Evolutionary conservation across 2,888 invertebrate genomes (phyloP).

Genomic region (Trichacis sp.): DNA sequence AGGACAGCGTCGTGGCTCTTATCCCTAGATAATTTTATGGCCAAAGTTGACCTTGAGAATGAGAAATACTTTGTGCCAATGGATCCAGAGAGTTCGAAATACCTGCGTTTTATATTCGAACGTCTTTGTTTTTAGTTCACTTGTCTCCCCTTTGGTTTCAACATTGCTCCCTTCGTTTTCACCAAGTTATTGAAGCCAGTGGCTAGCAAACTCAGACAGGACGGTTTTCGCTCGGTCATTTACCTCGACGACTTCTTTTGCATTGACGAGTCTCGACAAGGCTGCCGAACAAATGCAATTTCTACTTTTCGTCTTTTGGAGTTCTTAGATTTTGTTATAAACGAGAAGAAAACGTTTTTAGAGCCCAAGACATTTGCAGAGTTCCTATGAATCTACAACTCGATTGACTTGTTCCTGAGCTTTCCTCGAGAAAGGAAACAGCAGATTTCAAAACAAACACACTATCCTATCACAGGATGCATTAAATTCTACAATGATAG

Average conservation of each 20-base stretch:
- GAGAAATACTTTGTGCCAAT: slow-evolving; percentile 24
- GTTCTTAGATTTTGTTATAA: too few species aligned
- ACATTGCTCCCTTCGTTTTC: slow-evolving; percentile 18
- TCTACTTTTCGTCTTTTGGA: too few species aligned
- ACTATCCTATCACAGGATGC: too few species aligned
- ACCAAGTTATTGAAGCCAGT: slow-evolving; percentile 28
- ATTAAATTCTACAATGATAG: too few species aligned
- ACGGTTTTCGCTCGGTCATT: slow-evolving; percentile 13
- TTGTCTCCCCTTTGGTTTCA: slow-evolving; percentile 27
- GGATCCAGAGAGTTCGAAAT: slow-evolving; percentile 10
- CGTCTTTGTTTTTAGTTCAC: slow-evolving; percentile 14
- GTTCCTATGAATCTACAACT: too few species aligned
- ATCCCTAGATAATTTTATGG: slow-evolving; percentile 9
- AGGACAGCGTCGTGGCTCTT: slow-evolving; percentile 10
- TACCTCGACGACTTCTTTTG: background rate
- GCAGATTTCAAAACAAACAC: too few species aligned
- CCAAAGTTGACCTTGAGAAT: slow-evolving; percentile 18
- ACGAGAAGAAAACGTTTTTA: too few species aligned
- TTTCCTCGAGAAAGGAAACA: too few species aligned
- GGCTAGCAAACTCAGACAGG: slow-evolving; percentile 4
- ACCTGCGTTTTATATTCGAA: slow-evolving; percentile 21
- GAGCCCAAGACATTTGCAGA: too few species aligned
- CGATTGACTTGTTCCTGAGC: too few species aligned
- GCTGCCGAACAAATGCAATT: too few species aligned
- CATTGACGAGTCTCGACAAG: too few species aligned